Conservation (phyloP, 2,113 vertebrate species). For the Oreotrochilus melanogaster region DNA sequence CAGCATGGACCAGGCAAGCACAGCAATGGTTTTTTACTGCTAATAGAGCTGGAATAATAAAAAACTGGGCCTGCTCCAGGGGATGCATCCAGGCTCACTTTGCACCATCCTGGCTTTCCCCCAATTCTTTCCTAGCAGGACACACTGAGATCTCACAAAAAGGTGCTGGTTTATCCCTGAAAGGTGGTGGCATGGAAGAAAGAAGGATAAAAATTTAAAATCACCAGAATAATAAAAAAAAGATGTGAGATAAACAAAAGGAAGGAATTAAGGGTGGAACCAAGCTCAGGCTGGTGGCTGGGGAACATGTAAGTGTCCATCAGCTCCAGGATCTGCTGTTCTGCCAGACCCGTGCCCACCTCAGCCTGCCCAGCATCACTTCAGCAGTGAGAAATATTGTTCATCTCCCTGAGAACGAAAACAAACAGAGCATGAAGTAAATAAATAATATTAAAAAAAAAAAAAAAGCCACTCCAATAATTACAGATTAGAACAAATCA, state of each 20-base stretch:
- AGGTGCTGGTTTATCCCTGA: background rate
- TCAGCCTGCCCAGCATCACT: background rate
- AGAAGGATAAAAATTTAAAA: background rate
- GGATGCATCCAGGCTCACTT: background rate
- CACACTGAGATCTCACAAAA: background rate
- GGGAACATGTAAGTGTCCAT: background rate
- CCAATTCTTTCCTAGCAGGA: background rate
- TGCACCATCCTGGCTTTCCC: background rate
- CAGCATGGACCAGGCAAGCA: background rate
- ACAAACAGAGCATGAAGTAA: conserved; percentile 58
- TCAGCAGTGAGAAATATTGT: background rate
- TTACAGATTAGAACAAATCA: conserved; percentile 75
- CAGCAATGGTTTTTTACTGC: background rate
- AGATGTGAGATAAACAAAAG: background rate
- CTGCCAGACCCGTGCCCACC: background rate
- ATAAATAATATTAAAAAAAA: background rate
- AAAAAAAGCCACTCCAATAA: conserved; percentile 70
- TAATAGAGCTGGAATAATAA: background rate
- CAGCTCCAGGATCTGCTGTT: background rate
- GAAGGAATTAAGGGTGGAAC: background rate
- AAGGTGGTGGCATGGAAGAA: background rate
- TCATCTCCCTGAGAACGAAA: conserved; percentile 35
- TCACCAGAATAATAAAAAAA: background rate
- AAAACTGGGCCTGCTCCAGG: background rate
- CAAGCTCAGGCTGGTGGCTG: background rate